phyloP scores from a whole-genome alignment of 2,888 invertebrate species.

The Drosophila kuntzei region DNA sequence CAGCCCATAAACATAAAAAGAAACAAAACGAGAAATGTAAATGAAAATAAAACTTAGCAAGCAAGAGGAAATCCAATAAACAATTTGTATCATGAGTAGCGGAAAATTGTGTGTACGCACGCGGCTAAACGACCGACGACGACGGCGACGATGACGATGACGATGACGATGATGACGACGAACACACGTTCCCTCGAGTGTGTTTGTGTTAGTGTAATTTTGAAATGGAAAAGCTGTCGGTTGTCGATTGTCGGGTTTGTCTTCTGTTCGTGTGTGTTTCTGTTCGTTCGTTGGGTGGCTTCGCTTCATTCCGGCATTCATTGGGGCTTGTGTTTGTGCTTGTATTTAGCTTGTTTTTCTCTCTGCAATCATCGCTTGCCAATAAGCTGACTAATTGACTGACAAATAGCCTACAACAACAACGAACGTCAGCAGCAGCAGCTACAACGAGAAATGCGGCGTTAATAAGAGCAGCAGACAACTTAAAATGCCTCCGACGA shows the following conservation, averaged over 20 bases:
- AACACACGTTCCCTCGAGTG: constrained; percentile 22
- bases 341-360: constrained; percentile 75
- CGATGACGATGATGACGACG: constrained; percentile 7
- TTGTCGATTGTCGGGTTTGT: constrained; percentile 60
- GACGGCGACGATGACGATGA: constrained; percentile 6
- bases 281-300: constrained; percentile 20
- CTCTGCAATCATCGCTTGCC: constrained; percentile 81
- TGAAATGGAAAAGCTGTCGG: constrained; percentile 80
- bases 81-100: constrained; percentile 79
- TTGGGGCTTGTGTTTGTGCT: constrained; percentile 46
- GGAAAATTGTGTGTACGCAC: constrained; percentile 79
- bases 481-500: constrained; percentile 61
- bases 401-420: constrained; percentile 71
- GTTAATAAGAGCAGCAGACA: constrained; percentile 73
- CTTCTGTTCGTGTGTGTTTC: constrained; percentile 15
- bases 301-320: too few species aligned
- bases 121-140: constrained; percentile 69
- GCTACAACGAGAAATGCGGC: constrained; percentile 38
- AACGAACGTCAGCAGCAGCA: constrained; percentile 38
- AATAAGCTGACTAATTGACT: constrained; percentile 81
- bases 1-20: constrained; percentile 77
- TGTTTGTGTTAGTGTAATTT: constrained; percentile 53
- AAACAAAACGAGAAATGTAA: constrained; percentile 79
- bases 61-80: constrained; percentile 78
- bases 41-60: constrained; percentile 75